Base-by-base conservation (phyloP, 2,888 invertebrate species). In the Gastracanthus pulcherrimus region DNA sequence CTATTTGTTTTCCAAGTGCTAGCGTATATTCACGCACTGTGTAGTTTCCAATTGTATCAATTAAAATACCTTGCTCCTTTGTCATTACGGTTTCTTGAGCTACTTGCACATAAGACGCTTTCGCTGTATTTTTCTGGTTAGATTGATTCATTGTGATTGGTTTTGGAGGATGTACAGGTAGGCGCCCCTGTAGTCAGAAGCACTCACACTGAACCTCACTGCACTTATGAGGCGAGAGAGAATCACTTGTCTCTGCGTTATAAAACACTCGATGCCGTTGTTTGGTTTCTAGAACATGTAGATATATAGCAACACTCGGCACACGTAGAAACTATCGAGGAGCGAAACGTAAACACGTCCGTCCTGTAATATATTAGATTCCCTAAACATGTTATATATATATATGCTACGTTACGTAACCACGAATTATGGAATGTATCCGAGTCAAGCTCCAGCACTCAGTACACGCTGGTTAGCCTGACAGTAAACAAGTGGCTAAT, bases 121-220 rank as follows among this genome's bases (percentile, higher is more conserved):
- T 64, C n/a, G 34, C 19, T 6, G 19, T 34, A 36, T 2, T 1
- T 9, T 19, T 64, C 19, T 64, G 16, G n/a, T 6, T 64, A 19
- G 23, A 3, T 64, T 64, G 19, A 64, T 3, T 64, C 64, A 64
- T 64, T 64, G 64, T 64, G 7, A 36, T 36, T n/a, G 3, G 11
- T 64, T 64, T 64, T 64, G 36, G 34, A 2, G 36, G 23, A 0
- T 64, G 23, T 6, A 19, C 64, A 67, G 41, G 26, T n/a, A 45
- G 45, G 16, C 29, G 29, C 67, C 45, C 26, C 67, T 67, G 67
- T 13, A 45, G n/a, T 45, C 67, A 67, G 67, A 45, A 45, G 45
- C 41, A 45, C 45, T 60, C 16, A 31, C 31, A n/a, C 19, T 16
- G 23, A 0, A 19, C 1, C 0, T 0, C 36, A 36, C 64, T 66